These are phyloP conservation scores for Drosophila repletoides DNA, from an alignment of 1,140 invertebrate genomes.

Conservation along the genomic window DNA sequence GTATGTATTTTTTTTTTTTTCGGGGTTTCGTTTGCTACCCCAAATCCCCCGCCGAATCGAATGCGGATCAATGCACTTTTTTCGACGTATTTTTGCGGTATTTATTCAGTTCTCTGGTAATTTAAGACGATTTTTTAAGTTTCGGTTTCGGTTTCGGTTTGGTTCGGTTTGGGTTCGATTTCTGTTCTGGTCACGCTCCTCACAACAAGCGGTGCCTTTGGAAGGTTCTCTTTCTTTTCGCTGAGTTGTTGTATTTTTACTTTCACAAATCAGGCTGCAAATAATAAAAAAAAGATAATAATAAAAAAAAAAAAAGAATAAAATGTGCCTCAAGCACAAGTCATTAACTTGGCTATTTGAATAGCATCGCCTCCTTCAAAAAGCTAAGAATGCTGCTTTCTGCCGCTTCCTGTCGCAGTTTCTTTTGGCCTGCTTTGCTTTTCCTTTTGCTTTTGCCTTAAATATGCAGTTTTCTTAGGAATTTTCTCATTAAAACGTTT, in stretches of 20 bases:
- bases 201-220: no score
- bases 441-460: conserved; percentile 34
- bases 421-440: conserved; percentile 19
- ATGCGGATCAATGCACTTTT: conserved; percentile 61
- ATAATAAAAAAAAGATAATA: conserved; percentile 12
- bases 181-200: conserved; percentile 19
- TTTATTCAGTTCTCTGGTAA: conserved; percentile 19
- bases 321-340: conserved; percentile 67
- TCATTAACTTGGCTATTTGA: conserved; percentile 80
- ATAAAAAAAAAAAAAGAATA: conserved; percentile 26
- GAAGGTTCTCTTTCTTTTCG: background rate
- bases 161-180: conserved; percentile 25
- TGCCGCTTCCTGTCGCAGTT: conserved; percentile 58
- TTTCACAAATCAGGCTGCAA: conserved; percentile 64
- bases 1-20: conserved; percentile 20
- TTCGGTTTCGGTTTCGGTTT: conserved; percentile 10
- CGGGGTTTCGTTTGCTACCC: background rate
- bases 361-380: conserved; percentile 25
- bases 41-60: conserved; percentile 46
- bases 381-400: conserved; percentile 43
- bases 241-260: conserved; percentile 32
- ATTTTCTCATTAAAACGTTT: conserved; percentile 74
- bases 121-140: conserved; percentile 11
- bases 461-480: conserved; percentile 79
- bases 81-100: conserved; percentile 31